Evolutionary conservation across 2,113 vertebrate genomes (phyloP).

Genomic region (Hiodon tergisus): DNA sequence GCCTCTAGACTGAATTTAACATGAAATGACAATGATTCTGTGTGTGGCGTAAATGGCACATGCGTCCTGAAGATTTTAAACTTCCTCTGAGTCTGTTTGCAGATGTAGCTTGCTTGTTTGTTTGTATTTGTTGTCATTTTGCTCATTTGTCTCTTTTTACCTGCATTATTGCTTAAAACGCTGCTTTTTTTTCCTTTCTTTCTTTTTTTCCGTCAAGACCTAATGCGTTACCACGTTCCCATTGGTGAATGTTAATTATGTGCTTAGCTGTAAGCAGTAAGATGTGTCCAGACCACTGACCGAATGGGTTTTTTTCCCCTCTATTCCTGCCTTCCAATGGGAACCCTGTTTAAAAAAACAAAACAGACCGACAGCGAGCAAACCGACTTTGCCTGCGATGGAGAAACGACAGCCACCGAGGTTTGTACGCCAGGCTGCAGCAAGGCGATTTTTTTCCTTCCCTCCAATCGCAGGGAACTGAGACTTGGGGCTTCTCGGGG

Average conservation of each 20-base stretch:
- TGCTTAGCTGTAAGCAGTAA: conserved; percentile 1
- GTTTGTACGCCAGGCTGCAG: conserved; percentile 59
- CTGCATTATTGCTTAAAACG: conserved; percentile 13
- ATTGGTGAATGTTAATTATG: conserved; percentile 9
- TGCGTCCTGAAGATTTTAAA: conserved; percentile 46
- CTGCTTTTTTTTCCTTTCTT: neutral
- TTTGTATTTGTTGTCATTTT: conserved; percentile 29
- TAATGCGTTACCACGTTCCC: conserved; percentile 16
- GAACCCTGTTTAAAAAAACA: conserved; percentile 48
- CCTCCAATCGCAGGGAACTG: neutral
- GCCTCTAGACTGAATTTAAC: conserved; percentile 40
- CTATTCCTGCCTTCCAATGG: conserved; percentile 64
- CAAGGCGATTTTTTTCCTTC: neutral
- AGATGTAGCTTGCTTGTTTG: conserved; percentile 46
- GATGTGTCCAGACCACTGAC: conserved; percentile 44
- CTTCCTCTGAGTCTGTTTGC: conserved; percentile 70
- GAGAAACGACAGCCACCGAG: conserved; percentile 87
- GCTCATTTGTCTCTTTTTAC: conserved; percentile 16
- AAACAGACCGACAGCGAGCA: conserved; percentile 78
- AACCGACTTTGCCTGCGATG: conserved; percentile 57
- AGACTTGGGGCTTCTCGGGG: too few species aligned
- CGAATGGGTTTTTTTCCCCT: conserved; percentile 59
- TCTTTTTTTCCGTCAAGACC: conserved; percentile 17
- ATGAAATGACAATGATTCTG: conserved; percentile 31
- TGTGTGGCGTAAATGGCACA: conserved; percentile 13